Evolutionary conservation across 2,797 vertebrate species (phyloP), one percentile per base, ranked within the genome.

Genomic region (Galago senegalensis): DNA sequence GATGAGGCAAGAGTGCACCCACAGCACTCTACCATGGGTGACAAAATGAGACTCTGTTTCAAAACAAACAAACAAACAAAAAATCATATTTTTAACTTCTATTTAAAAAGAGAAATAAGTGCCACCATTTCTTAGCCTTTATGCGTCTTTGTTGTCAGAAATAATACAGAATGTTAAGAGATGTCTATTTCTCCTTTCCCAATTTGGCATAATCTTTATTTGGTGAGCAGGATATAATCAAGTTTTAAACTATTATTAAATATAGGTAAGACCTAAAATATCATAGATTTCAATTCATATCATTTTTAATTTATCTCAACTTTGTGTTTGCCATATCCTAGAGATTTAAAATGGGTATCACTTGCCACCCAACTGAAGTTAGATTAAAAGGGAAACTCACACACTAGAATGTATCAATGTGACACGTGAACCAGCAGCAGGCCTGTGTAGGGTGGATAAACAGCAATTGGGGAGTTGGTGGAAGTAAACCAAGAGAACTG

Each of bases 81-180:
- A 53, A 53, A 14, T 53, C 49, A 53, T 53, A 92, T 61, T 89
- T 92, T 61, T 77, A 95, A 82, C n/a, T 43, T 81, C 40, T 63
- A 2, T 72, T 85, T 93, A 56, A 93, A 53, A 81, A 87, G 37
- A 87, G 17, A 73, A 94, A 77, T 67, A 85, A 81, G 16, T 34
- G 65, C 85, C 65, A 77, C 77, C 31, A 49, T 84, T 92, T 90
- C 37, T 87, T 17, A 81, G 53, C 40, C 12, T 80, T 77, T 63
- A 60, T 67, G 4, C 60, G 60, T 76, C 37, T 80, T 83, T 65
- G 46, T 89, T 89, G 80, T 58, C 61, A 81, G 73, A 84, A 75
- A 89, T 10, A 63, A 81, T 60, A 12, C 58, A 88, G 43, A 87
- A 84, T 93, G 75, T 70, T 95, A 93, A 92, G 12, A 87, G 25